phyloP scores from a whole-genome alignment of 2,888 invertebrate species.

The Germaria angustata region DNA sequence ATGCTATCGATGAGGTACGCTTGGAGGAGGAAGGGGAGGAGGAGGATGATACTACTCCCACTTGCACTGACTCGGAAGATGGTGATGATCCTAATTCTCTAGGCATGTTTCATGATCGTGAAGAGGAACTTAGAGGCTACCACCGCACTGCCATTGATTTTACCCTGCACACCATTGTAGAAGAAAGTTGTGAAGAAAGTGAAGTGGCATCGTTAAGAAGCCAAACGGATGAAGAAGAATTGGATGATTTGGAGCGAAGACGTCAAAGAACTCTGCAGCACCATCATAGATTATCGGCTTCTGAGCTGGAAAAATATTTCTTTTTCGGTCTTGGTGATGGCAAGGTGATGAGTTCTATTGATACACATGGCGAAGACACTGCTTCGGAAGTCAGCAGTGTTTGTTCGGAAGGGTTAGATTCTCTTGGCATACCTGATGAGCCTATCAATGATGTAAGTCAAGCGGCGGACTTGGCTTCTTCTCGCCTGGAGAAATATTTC shows the following conservation, averaged over 20 bases:
- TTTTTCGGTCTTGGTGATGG: slow-evolving; percentile 92
- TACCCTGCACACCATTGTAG: slow-evolving; percentile 94
- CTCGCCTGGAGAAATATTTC: slow-evolving; percentile 93
- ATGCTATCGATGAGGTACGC: slow-evolving; percentile 79
- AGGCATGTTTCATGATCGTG: slow-evolving; percentile 84
- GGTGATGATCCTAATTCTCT: slow-evolving; percentile 76
- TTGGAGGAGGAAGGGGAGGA: slow-evolving; percentile 69
- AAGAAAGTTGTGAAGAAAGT: slow-evolving; percentile 97
- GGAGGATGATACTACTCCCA: slow-evolving; percentile 82
- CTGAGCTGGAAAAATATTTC: slow-evolving; percentile 94
- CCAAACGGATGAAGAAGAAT: slow-evolving; percentile 70
- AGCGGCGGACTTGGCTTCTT: slow-evolving; percentile 89
- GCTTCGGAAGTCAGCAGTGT: slow-evolving; percentile 92
- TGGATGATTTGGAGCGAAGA: slow-evolving; percentile 78
- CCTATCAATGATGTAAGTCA: slow-evolving; percentile 81
- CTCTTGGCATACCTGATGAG: slow-evolving; percentile 82
- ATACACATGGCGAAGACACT: slow-evolving; percentile 82
- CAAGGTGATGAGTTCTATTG: slow-evolving; percentile 79
- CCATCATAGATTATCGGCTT: slow-evolving; percentile 86
- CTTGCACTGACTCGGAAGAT: slow-evolving; percentile 77
- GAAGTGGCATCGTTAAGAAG: slow-evolving; percentile 85
- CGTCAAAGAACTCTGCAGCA: slow-evolving; percentile 75
- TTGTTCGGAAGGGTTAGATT: slow-evolving; percentile 90
- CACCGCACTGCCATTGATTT: slow-evolving; percentile 92
- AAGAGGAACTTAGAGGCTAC: slow-evolving; percentile 91